Evolutionary conservation across 1,140 invertebrate genomes (phyloP), one percentile per base, ranked within the genome.

Genomic region (Platorchestia sp.): DNA sequence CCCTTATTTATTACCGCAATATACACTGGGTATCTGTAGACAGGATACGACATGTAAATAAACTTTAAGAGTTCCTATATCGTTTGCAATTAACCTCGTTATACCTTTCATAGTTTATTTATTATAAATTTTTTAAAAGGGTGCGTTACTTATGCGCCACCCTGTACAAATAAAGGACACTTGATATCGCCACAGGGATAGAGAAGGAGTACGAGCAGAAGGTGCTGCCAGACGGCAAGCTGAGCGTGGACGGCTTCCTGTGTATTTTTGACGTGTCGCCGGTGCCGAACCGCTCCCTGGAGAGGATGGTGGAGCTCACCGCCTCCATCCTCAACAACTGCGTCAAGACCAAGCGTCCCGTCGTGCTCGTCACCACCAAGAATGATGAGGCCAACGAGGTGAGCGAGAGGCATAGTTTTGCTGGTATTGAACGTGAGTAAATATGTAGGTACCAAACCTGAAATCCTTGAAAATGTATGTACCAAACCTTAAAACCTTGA

Each of bases 131-230:
- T n/a, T n/a, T n/a, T n/a, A n/a, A n/a, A n/a, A n/a, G n/a, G n/a
- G n/a, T n/a, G n/a, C n/a, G n/a, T n/a, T n/a, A n/a, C n/a, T n/a
- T n/a, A n/a, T n/a, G n/a, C n/a, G n/a, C n/a, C n/a, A 51, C 47
- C 6, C 19, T 7, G 47, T 51, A 51, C 19, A 19, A 19, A 75
- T 75, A 75, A 75, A 36, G 59, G 14, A 75, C 1, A 10, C 59
- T 75, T 75, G 7, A 75, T 36, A 27, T 75, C 14, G 89, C 90
- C 95, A 87, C 95, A 97, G 97, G 97, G 51, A 97, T 99, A 96
- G 99, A 99, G 97, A 99, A 99, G 97, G 99, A 99, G 97, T 99
- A 99, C 97, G 99, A 99, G 96, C 99, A 99, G 97, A 98, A 98
- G 97, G 97, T 99, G 44, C 97, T 99, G 97, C 99, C 99, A 0